Evolutionary conservation across 2,113 vertebrate genomes (phyloP).

Genomic region (Myotis yumanensis): DNA sequence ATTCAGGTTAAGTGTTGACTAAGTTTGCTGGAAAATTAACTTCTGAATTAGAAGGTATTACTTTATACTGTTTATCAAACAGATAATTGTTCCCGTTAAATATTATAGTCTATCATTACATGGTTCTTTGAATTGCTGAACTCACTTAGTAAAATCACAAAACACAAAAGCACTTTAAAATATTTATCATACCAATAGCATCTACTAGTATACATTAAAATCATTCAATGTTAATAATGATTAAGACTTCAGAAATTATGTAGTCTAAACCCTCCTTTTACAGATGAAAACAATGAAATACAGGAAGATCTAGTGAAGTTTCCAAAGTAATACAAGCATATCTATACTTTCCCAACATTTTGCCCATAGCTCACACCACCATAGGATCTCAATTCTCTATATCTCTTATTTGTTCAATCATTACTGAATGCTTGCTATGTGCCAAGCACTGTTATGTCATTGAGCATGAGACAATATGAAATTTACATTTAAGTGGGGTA

Average conservation of each 20-base stretch:
- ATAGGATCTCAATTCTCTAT: not conserved
- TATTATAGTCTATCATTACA: not conserved
- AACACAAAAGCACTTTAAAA: not conserved
- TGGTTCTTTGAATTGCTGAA: not conserved
- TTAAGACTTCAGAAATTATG: conserved; percentile 3
- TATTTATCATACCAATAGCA: not conserved
- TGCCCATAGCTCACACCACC: not conserved
- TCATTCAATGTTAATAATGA: not conserved
- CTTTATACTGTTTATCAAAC: not conserved
- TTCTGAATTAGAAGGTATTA: not conserved
- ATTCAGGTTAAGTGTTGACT: not conserved
- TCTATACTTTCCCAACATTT: not conserved
- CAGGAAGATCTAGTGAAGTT: not conserved
- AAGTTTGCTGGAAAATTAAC: not conserved
- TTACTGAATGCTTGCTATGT: not conserved
- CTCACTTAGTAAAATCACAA: not conserved
- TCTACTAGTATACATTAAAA: not conserved
- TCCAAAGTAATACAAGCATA: not conserved
- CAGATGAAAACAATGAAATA: not conserved
- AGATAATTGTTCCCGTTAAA: not conserved
- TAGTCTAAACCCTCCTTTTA: not conserved
- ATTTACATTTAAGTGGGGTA: not conserved
- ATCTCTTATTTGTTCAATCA: not conserved
- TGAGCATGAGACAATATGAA: not conserved
- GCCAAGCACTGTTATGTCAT: not conserved